These are phyloP conservation scores for Aphodius sticticus DNA, from an alignment of 2,888 invertebrate genomes.

Conservation along the genomic window DNA sequence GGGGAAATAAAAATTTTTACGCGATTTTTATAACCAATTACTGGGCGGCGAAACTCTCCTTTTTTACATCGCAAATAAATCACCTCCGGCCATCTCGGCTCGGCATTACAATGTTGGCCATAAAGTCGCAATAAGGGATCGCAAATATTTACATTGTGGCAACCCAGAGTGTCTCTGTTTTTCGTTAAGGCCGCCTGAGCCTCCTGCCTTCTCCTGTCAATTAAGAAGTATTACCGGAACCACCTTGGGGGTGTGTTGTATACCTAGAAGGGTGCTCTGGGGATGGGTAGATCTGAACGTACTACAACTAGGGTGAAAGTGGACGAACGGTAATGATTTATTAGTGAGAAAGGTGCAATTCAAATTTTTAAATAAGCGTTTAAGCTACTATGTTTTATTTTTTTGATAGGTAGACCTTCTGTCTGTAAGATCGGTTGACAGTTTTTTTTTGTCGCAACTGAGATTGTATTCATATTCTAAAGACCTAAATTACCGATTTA, in stretches of 20 bases:
- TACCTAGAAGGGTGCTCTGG: background rate
- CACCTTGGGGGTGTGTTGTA: background rate
- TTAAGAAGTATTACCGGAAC: background rate
- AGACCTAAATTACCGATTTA: too few species aligned
- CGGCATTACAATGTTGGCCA: background rate
- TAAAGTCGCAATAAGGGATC: background rate
- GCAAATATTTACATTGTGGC: constrained; percentile 4
- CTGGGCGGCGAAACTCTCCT: background rate
- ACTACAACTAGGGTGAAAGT: too few species aligned
- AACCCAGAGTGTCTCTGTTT: background rate
- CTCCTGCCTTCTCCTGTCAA: background rate
- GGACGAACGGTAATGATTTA: too few species aligned
- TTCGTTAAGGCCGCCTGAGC: background rate
- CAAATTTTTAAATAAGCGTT: too few species aligned
- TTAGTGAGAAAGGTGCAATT: too few species aligned
- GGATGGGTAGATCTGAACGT: background rate
- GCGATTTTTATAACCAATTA: constrained; percentile 4
- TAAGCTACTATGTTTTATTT: too few species aligned
- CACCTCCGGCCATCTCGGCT: background rate
- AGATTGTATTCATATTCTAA: too few species aligned
- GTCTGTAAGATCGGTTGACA: too few species aligned
- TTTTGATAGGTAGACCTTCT: too few species aligned
- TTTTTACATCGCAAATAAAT: background rate
- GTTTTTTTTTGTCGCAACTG: too few species aligned
- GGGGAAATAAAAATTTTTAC: background rate